Conservation (phyloP, 2,113 vertebrate species). For the Eleginops maclovinus region DNA sequence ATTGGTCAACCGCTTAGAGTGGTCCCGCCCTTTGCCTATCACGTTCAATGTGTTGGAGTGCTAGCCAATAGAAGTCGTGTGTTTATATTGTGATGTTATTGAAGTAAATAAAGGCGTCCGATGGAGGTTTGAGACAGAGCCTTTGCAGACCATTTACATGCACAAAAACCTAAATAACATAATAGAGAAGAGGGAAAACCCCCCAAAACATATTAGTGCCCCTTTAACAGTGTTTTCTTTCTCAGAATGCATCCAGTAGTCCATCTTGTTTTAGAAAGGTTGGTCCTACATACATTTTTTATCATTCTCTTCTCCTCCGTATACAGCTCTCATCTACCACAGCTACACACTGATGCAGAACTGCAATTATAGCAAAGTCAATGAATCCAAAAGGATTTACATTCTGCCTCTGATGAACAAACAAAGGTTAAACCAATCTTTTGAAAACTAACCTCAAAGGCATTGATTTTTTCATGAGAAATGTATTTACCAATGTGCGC, state of each 20-base stretch:
- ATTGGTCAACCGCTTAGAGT: no score
- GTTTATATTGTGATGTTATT: no score
- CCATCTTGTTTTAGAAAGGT: neutral
- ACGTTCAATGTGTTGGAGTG: no score
- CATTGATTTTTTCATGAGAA: constrained; percentile 25
- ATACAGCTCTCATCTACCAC: neutral
- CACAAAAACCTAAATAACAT: no score
- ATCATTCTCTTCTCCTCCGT: no score
- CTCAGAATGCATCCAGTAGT: neutral
- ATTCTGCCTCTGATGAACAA: constrained; percentile 36
- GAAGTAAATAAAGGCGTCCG: no score
- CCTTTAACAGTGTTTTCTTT: neutral
- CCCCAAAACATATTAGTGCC: no score
- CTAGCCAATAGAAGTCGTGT: no score
- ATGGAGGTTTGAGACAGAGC: no score
- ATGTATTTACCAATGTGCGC: constrained; percentile 11
- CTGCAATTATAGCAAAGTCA: constrained; percentile 48
- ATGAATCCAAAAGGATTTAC: constrained; percentile 53
- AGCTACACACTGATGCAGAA: constrained; percentile 1
- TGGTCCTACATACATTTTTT: neutral
- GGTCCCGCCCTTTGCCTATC: no score
- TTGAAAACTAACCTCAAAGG: constrained; percentile 23
- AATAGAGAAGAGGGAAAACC: no score
- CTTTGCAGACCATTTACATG: no score
- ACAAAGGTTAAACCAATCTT: constrained; percentile 31